Base-by-base conservation (phyloP, 2,797 vertebrate species). In the Ceyx erithaca region DNA sequence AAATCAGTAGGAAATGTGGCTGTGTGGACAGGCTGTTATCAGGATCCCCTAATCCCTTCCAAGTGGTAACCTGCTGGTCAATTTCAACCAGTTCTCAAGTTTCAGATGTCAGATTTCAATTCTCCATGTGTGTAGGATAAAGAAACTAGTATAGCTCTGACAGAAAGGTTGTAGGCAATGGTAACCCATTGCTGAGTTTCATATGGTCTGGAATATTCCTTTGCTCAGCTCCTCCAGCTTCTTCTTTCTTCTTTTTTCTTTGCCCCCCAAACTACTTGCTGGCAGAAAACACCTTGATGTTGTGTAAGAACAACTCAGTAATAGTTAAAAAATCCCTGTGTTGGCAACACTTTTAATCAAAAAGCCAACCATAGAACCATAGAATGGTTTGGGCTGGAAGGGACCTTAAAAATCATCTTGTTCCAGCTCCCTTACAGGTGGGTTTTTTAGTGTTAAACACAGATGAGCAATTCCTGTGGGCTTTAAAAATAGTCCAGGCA, bases 401-500 rank as follows among this genome's bases (percentile, higher is more conserved):
- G 21, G 45, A 46, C 45, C 45, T 46, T 46, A 46, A 46, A 46
- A 46, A 46, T 22, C 45, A 46, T 46, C 19, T 46, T 12, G 20
- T 46, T 46, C 45, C 45, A 46, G 21, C 21, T 20, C 45, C 45
- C 20, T 46, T 22, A 46, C 52, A 82, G 52, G 55, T 59, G 26
- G 68, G 69, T 84, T 66, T 85, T 90, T 61, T 63, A 81, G 19
- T 67, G 68, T 87, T 96, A 94, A 92, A 79, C 85, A 92, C 22
- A 92, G 80, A 79, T 73, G 59, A 93, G 59, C 78, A 92, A 95
- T 93, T 93, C 88, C 82, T 80, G 68, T 14, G 31, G n/a, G 88
- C 80, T 94, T 91, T 91, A 85, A 94, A 95, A 95, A 85, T 51
- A 95, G 75, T 71, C 66, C 81, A 75, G 75, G 77, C 71, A 89